Evolutionary conservation across 2,888 invertebrate species (phyloP), one percentile per base, ranked within the genome.

Genomic region (Patella depressa): DNA sequence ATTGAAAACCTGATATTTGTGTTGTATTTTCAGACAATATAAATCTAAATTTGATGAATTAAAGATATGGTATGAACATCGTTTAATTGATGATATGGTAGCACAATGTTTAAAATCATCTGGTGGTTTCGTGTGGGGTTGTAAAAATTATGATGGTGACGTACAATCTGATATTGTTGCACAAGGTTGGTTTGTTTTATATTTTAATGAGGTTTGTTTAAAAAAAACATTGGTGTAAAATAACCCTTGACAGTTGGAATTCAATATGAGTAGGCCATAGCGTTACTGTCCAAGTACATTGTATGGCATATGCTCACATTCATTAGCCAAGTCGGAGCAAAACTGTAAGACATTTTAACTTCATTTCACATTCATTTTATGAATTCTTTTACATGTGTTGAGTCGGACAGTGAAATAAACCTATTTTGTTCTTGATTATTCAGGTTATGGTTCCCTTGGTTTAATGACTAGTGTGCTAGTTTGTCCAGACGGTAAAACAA

Each of bases 61-160:
- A 14, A 95, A 95, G 85, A 96, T 96, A 87, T 97, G 96, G 96
- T 97, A 97, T 90, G 97, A 97, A 92, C 97, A 97, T 91, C 94
- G 97, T 74, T 93, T 97, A 78, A 97, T 97, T 88, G 97, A 97
- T 90, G 97, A 97, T 91, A 96, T 96, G 96, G 97, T 97, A 54
- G 96, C 96, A 57, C 96, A 96, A 91, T 95, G 93, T 3, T 92
- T 96, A 73, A 96, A 97, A 92, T 95, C 96, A 53, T 93, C 93
- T 34, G 97, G 97, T 77, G 96, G 95, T 14, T 97, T 97, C 91
- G 95, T 97, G 73, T 97, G 97, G 97, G 95, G 96, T 29, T 97
- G 97, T 93, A 97, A 97, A 93, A 97, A 97, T 92, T 97, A 97
- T 90, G 96, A 96, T 89, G 97, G 97, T 55, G 97, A 97, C 89